Base-by-base conservation (phyloP, 2,797 vertebrate genomes). In the Coendou prehensilis region DNA sequence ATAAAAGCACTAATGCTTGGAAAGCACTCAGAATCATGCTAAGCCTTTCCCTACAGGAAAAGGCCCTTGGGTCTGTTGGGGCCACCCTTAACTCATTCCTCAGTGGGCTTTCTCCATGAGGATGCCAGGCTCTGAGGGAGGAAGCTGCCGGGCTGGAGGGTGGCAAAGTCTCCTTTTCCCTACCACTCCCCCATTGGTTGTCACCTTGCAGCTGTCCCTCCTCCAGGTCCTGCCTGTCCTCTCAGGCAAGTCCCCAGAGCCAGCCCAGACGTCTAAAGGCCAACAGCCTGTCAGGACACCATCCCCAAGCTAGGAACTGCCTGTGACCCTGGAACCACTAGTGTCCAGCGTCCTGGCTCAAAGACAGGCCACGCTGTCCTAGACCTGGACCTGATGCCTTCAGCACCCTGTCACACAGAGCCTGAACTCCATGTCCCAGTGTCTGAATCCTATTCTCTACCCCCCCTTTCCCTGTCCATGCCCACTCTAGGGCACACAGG, bases 311-410 rank as follows among this genome's bases (percentile, higher is more conserved):
- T 59, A 9, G 23, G 61, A 79, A 54, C 23, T 0, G 0, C 52
- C 59, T 81, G 23, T 76, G 14, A 73, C 13, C 71, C 17, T 15
- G 22, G 9, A 67, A n/a, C n/a, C 57, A 30, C 59, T 47, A 84
- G 9, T 11, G 45, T 52, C 76, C 1, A 0, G 6, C 3, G 52
- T 79, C 50, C 76, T 47, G 56, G 37, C 50, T 64, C 90, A 61
- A 18, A 86, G 54, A 85, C 13, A 91, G n/a, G 80, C 61, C 71
- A 45, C 13, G 4, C 91, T 63, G 71, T 45, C 80, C 84, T 47
- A 54, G 52, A 26, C 10, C 56, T 15, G 17, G 15, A 14, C 41
- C 59, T 23, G 30, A 67, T 23, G 20, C 86, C 88, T 52, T 37
- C 18, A 1, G 56, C 50, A 2, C 30, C 17, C 30, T 13, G 1